A percentile compares a stretch with the other conserved stretches of the same genome.
Conservation (phyloP, 2,797 vertebrate species). For the Alectoris magna region DNA sequence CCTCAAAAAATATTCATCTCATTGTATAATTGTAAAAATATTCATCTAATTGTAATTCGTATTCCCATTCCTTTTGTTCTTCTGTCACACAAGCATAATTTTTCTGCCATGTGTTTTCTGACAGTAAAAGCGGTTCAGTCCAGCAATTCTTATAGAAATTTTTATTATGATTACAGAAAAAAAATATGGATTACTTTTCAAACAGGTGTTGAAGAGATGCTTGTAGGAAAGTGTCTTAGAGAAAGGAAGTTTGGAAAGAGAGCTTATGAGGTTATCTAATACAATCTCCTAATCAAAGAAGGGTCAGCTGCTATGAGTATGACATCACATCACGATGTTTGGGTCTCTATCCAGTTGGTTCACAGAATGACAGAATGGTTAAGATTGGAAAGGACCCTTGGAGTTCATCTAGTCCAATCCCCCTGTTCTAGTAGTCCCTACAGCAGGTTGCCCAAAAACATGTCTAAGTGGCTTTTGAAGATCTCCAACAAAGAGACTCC, state of each 20-base stretch:
- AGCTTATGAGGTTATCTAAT: neutral
- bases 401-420: neutral
- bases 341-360: no score
- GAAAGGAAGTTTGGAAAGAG: neutral
- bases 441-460: neutral
- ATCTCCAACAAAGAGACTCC: neutral
- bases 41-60: neutral
- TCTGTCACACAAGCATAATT: neutral
- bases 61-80: neutral
- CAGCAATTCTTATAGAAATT: neutral
- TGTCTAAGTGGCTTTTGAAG: neutral
- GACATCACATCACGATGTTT: no score
- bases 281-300: neutral
- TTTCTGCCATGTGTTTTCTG: neutral
- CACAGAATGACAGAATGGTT: no score
- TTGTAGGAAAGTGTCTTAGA: neutral
- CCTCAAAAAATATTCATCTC: neutral
- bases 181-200: neutral
- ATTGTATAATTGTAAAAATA: neutral
- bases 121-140: neutral
- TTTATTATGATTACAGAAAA: neutral
- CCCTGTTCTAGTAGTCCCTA: neutral
- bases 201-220: neutral
- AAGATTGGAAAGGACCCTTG: neutral
- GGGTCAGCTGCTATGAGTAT: no score